phyloP scores from a whole-genome alignment of 1,140 invertebrate genomes.

The Zaprionus kolodkinae region DNA sequence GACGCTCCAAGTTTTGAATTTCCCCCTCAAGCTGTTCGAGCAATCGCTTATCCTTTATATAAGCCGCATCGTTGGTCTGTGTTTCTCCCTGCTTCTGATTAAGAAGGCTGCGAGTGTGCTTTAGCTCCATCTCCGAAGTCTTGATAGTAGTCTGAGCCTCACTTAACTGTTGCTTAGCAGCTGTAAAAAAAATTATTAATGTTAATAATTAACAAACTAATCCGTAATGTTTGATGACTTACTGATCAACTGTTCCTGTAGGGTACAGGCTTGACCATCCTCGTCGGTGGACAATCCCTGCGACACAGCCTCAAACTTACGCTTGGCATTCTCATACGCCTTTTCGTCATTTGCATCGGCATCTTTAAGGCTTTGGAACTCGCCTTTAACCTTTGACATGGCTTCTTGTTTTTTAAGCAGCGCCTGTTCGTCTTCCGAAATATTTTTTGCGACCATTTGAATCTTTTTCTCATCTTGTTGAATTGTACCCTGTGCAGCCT shows the following conservation, averaged over 20 bases:
- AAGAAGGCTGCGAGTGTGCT: conserved; percentile 89
- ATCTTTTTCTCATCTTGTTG: conserved; percentile 89
- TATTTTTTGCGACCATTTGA: conserved; percentile 88
- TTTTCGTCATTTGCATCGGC: conserved; percentile 89
- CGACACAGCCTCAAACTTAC: conserved; percentile 92
- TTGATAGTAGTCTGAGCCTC: conserved; percentile 92
- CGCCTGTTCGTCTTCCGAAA: conserved; percentile 89
- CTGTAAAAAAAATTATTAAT: conserved; percentile 83
- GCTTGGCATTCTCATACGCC: conserved; percentile 90
- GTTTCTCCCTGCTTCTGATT: conserved; percentile 89
- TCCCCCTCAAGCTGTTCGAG: conserved; percentile 88
- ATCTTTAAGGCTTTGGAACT: conserved; percentile 89
- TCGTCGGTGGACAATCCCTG: conserved; percentile 92
- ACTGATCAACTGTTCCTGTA: conserved; percentile 96
- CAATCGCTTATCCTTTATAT: conserved; percentile 89
- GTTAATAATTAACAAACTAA: not conserved
- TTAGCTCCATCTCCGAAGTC: conserved; percentile 91
- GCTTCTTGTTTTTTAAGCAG: conserved; percentile 88
- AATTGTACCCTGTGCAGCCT: conserved; percentile 89
- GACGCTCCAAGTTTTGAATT: conserved; percentile 82
- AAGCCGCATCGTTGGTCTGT: conserved; percentile 89
- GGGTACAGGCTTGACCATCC: conserved; percentile 92
- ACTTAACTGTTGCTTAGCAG: conserved; percentile 90
- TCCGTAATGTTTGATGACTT: conserved; percentile 35
- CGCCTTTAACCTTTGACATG: conserved; percentile 87